Base-by-base conservation (phyloP, 92 coral and sea anemone species). In the Actinostola sp. region DNA sequence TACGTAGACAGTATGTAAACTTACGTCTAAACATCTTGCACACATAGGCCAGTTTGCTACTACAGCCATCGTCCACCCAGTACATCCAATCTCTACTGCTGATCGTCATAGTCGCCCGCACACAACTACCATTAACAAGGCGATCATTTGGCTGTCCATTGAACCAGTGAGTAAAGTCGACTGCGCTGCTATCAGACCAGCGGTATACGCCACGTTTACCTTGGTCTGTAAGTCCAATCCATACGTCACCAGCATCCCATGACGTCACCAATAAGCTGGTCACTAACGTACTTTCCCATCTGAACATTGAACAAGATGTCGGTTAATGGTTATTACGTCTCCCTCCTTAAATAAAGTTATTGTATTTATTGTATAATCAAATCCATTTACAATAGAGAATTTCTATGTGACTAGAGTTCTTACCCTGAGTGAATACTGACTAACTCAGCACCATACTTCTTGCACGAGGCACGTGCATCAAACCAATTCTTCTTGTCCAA, bases 111-210 rank as follows among this genome's bases (percentile, higher is more conserved):
- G 83, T 86, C 54, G 92, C 93, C 52, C 68, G 81, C 32, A 95
- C 93, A 77, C 99, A 95, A 62, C 95, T 95, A 20, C 93, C 92
- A 15, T 59, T 62, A 20, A 51, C 38, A 28, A 35, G 27, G 56
- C 92, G 75, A 68, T 92, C 95, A 26, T 89, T 90, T 32, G 99
- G 99, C 78, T 95, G 92, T 7, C 88, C 92, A 72, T 75, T 82
- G 63, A 76, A 86, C 99, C 99, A 95, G 65, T 89, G 86, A 46
- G 89, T 80, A 52, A 77, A 91, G 33, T 81, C 82, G 0, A 91
- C 71, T 15, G 85, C 34, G 21, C 83, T 61, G 53, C 70, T 76
- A 55, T 91, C 97, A 11, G 79, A 28, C 97, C 97, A 91, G 39
- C 70, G 65, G 82, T 91, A 91, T 44, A 70, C 73, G 14, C 74